Evolutionary conservation across 2,888 invertebrate species (phyloP), one percentile per base, ranked within the genome.

Genomic region (Pinctada fucata): DNA sequence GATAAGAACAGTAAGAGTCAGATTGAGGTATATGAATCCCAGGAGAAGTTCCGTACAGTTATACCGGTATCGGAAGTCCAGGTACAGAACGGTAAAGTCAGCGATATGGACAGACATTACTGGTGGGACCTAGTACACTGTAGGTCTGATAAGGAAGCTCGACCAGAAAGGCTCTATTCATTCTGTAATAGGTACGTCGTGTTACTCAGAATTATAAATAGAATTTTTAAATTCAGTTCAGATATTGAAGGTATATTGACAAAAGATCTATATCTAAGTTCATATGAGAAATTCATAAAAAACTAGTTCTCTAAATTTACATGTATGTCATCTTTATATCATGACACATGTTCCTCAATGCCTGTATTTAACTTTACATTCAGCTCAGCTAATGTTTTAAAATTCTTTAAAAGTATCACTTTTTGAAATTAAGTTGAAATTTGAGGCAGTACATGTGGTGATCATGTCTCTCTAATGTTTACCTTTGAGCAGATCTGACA

Each of bases 21-120:
- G 3, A 58, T 75, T 13, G 75, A 75, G 48, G 48, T 68, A 10
- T 77, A 66, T 64, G 80, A 80, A 48, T 77, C 63, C 50, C 70
- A 97, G 84, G 98, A 98, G 94, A 95, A 98, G 87, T 98, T 98
- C 93, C 98, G 98, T 93, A 98, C 98, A 79, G 94, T 98, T 85
- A 98, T 99, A 89, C 98, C 98, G 0, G 98, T 99, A 67, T 97
- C 97, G 45, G 98, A 99, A 94, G 98, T 99, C 66, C 98, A 99
- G 94, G 98, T 99, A 66, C 95, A 98, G 81, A 97, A 97, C 65
- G 97, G 97, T 65, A 97, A 97, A 2, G 97, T 97, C 81, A 97
- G 97, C 92, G 97, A 98, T 91, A 92, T 92, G 69, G 93, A 93
- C 76, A 96, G 97, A 95, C 98, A 98, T 94, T 98, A 97, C 94